Evolutionary conservation across 1,140 invertebrate genomes (phyloP).

Genomic region (Dinoponera quadriceps): DNA sequence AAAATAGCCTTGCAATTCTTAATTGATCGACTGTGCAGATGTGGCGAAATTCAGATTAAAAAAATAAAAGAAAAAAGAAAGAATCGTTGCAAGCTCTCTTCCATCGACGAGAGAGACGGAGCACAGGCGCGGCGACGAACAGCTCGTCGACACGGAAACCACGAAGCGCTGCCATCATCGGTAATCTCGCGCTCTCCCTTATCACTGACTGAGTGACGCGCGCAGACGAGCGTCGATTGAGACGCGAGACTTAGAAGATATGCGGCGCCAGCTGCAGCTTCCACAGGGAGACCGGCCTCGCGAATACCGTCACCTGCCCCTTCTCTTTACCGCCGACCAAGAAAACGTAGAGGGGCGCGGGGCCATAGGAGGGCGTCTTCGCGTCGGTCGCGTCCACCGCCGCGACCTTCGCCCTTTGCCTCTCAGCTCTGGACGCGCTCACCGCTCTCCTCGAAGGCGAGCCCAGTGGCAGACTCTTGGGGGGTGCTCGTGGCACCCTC

Average conservation of each 20-base stretch:
- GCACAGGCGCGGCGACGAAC: not conserved
- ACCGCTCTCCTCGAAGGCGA: constrained; percentile 83
- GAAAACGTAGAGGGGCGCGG: constrained; percentile 88
- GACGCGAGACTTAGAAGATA: constrained; percentile 80
- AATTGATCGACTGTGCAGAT: too few relatives aligned
- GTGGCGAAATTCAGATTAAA: too few relatives aligned
- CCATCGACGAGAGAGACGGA: too few relatives aligned
- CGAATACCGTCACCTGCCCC: constrained; percentile 89
- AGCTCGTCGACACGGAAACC: constrained; percentile 19
- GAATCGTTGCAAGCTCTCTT: too few relatives aligned
- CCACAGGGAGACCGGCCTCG: constrained; percentile 89
- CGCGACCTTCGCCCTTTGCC: constrained; percentile 82
- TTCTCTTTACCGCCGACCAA: constrained; percentile 89
- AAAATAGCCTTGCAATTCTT: too few relatives aligned
- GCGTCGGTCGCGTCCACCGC: constrained; percentile 77
- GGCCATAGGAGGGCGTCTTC: constrained; percentile 76
- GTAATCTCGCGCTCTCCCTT: constrained; percentile 12
- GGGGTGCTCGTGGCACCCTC: constrained; percentile 79
- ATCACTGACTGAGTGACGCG: constrained; percentile 32
- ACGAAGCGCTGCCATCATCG: constrained; percentile 11
- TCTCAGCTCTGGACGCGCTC: constrained; percentile 84
- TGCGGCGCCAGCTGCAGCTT: constrained; percentile 87
- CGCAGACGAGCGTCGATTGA: constrained; percentile 23
- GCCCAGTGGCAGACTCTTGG: constrained; percentile 82
- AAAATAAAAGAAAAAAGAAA: too few relatives aligned